These are phyloP conservation scores for Pasiphila rectangulata DNA, from an alignment of 2,888 invertebrate species.

Conservation along the genomic window DNA sequence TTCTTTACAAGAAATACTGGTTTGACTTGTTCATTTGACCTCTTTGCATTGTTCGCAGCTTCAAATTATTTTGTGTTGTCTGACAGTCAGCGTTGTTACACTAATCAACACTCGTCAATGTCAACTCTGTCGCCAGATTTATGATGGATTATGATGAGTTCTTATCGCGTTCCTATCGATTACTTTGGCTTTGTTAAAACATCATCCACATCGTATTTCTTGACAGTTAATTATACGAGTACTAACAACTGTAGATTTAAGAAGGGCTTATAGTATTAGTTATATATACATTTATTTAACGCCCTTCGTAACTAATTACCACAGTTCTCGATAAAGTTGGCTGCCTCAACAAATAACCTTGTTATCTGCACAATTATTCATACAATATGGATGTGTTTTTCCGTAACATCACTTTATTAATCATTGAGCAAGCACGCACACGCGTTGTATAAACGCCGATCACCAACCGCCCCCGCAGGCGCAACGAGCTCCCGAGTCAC, in stretches of 20 bases:
- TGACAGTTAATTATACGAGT: no score
- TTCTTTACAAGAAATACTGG: constrained; percentile 52
- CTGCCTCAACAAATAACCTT: constrained; percentile 42
- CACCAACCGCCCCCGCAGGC: no score
- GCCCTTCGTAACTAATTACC: constrained; percentile 32
- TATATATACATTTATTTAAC: background rate
- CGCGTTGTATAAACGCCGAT: no score
- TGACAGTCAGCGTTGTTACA: constrained; percentile 42
- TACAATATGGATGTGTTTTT: constrained; percentile 44
- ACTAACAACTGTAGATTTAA: no score
- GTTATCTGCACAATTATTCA: constrained; percentile 35
- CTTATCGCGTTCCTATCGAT: background rate
- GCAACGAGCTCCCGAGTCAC: no score
- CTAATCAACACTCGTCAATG: constrained; percentile 51
- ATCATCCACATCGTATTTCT: background rate
- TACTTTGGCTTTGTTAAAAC: background rate
- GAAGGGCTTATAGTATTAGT: no score
- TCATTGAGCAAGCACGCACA: constrained; percentile 54
- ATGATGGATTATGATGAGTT: constrained; percentile 6
- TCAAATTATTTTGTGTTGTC: constrained; percentile 49
- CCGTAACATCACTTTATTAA: constrained; percentile 59
- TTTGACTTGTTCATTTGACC: constrained; percentile 62
- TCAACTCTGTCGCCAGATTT: constrained; percentile 46
- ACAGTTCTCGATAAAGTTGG: constrained; percentile 36
- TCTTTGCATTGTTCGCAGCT: constrained; percentile 57